Evolutionary conservation across 2,797 vertebrate genomes (phyloP).

Genomic region (Urosaurus nigricauda): DNA sequence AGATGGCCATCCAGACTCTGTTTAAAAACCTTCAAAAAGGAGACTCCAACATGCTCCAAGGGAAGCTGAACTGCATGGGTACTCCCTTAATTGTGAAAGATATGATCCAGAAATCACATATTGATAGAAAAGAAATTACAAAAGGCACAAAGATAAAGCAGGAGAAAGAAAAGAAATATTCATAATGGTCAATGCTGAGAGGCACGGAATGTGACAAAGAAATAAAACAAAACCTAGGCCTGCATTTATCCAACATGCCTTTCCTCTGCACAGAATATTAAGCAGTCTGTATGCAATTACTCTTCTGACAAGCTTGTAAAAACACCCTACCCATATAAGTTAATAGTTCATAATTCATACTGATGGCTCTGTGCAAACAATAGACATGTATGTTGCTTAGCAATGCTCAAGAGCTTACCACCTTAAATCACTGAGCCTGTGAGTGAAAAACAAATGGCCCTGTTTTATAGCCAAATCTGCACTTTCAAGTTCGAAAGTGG

Average conservation of each 20-base stretch:
- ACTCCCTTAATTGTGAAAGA: not conserved
- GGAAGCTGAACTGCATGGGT: not conserved
- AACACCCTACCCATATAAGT: conserved; percentile 58
- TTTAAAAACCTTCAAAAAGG: no score
- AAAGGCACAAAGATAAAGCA: not conserved
- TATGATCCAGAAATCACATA: not conserved
- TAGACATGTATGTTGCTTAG: conserved; percentile 62
- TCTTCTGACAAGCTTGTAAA: conserved; percentile 38
- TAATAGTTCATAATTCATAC: conserved; percentile 65
- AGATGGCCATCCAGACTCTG: no score
- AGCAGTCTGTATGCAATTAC: conserved; percentile 53
- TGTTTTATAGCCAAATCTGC: conserved; percentile 49
- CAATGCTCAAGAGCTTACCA: conserved; percentile 53
- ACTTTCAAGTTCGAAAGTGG: conserved; percentile 39
- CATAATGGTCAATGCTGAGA: not conserved
- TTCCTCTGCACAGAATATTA: conserved; percentile 50
- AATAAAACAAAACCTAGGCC: conserved; percentile 28
- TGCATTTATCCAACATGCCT: conserved; percentile 28
- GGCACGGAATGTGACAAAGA: conserved; percentile 21
- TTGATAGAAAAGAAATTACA: not conserved
- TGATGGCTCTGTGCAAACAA: conserved; percentile 52
- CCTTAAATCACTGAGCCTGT: conserved; percentile 46
- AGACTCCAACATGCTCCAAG: no score
- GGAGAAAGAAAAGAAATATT: conserved; percentile 7
- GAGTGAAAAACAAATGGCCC: conserved; percentile 39